These are phyloP conservation scores for Brachynemurus nebulosus DNA, from an alignment of 2,888 invertebrate species.

Conservation along the genomic window DNA sequence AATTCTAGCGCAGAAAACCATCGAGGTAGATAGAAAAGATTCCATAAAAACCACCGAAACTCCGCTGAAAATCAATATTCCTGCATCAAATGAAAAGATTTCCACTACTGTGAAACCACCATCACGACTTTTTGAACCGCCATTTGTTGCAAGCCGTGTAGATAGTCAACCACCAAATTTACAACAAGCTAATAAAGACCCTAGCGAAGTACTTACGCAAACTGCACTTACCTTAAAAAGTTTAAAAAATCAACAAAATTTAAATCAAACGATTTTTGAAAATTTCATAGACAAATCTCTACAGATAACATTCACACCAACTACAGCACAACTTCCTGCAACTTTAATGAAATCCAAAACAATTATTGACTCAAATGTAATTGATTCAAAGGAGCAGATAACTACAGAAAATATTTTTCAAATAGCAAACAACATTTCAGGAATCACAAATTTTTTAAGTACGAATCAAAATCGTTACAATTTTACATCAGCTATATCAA, in stretches of 20 bases:
- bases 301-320: not conserved
- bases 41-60: constrained; percentile 24
- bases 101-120: constrained; percentile 19
- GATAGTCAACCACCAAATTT: not conserved
- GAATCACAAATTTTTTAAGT: too few species aligned
- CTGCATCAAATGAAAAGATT: too few species aligned
- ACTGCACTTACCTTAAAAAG: constrained; percentile 1
- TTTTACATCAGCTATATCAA: constrained; percentile 2
- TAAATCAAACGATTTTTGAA: too few species aligned
- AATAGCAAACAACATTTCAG: too few species aligned
- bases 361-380: not conserved
- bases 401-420: too few species aligned
- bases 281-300: too few species aligned
- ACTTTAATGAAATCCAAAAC: not conserved
- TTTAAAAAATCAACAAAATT: too few species aligned
- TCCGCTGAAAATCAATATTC: too few species aligned
- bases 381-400: too few species aligned
- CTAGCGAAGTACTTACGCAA: not conserved
- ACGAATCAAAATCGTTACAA: too few species aligned
- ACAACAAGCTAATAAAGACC: not conserved
- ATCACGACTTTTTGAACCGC: constrained; percentile 9
- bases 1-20: constrained; percentile 19
- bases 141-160: constrained; percentile 6
- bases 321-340: not conserved
- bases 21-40: too few species aligned